phyloP scores from a whole-genome alignment of 1,140 invertebrate genomes.

The Drosophila melanica region DNA sequence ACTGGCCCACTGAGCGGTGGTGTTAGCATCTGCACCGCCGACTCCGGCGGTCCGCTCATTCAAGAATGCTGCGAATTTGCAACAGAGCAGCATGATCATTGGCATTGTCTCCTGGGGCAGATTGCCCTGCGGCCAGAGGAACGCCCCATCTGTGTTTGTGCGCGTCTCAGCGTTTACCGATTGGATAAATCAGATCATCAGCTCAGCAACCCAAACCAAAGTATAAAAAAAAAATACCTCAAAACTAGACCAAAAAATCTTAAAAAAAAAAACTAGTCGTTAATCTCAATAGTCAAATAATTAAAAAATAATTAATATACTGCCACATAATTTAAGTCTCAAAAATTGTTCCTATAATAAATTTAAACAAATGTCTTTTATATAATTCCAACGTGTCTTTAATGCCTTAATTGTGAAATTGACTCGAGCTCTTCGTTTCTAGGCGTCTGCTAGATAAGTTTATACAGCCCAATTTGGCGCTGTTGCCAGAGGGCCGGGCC shows the following conservation, averaged over 20 bases:
- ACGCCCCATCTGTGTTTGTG: conserved; percentile 90
- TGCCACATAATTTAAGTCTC: conserved; percentile 30
- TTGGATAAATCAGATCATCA: conserved; percentile 86
- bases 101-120: conserved; percentile 83
- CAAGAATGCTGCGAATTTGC: conserved; percentile 56
- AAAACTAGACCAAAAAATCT: conserved; percentile 27
- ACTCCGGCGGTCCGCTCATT: conserved; percentile 84
- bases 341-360: conserved; percentile 38
- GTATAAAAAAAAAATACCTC: conserved; percentile 32
- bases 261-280: conserved; percentile 42
- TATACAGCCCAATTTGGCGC: too few relatives aligned
- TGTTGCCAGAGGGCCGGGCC: too few relatives aligned
- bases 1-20: conserved; percentile 85
- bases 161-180: conserved; percentile 87
- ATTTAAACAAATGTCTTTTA: conserved; percentile 16
- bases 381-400: neutral
- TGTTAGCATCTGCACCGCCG: conserved; percentile 84
- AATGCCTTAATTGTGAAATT: conserved; percentile 41
- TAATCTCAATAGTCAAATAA: conserved; percentile 67
- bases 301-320: too few relatives aligned
- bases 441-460: too few relatives aligned
- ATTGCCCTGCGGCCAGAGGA: conserved; percentile 85
- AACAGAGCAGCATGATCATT: conserved; percentile 69
- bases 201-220: conserved; percentile 54
- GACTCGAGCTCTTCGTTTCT: conserved; percentile 7